These are phyloP conservation scores for Anguilla megastoma DNA, from an alignment of 2,797 vertebrate species.

Conservation along the genomic window DNA sequence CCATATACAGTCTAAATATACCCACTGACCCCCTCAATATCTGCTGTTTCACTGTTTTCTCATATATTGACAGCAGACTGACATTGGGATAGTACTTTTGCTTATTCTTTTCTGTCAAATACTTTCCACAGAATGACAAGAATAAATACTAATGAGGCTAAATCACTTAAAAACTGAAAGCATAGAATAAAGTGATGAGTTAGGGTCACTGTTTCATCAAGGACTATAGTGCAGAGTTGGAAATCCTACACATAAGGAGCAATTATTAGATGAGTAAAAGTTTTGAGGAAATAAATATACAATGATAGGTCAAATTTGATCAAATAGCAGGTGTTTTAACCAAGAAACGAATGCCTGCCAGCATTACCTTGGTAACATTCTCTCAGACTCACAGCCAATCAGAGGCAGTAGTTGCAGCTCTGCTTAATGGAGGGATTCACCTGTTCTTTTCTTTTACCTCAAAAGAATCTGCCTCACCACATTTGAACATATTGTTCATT, in stretches of 20 bases:
- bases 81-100: not conserved
- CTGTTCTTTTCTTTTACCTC: not conserved
- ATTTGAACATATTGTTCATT: not conserved
- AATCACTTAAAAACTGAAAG: not conserved
- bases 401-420: not conserved
- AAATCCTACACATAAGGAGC: not conserved
- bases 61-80: not conserved
- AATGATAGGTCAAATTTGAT: not conserved
- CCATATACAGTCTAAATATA: not conserved
- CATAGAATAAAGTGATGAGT: not conserved
- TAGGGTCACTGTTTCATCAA: not conserved
- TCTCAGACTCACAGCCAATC: slow-evolving; percentile 1
- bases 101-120: not conserved
- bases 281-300: not conserved
- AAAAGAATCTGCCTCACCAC: not conserved
- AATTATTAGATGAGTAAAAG: not conserved
- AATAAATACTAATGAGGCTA: not conserved
- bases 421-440: not conserved
- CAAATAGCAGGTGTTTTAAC: not conserved
- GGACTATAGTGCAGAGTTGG: not conserved
- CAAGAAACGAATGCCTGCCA: not conserved
- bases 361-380: not conserved
- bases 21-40: not conserved
- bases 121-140: not conserved
- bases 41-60: not conserved